These are phyloP conservation scores for Muschampia plurimacula DNA, from an alignment of 2,888 invertebrate species.

Conservation along the genomic window DNA sequence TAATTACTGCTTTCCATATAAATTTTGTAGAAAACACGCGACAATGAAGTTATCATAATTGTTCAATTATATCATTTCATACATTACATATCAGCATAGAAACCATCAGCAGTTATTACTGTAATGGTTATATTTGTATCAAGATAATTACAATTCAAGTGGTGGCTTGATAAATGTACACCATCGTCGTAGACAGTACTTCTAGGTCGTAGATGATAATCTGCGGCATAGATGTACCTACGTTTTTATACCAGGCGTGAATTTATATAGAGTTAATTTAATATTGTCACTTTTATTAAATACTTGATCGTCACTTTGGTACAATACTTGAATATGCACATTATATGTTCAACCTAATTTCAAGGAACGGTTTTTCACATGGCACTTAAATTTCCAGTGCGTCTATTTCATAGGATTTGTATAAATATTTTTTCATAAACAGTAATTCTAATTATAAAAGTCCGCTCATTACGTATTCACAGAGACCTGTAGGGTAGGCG, in stretches of 20 bases:
- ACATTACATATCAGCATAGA: conserved; percentile 25
- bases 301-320: too few relatives aligned
- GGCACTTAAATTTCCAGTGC: neutral
- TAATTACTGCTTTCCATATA: conserved; percentile 67
- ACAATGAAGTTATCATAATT: conserved; percentile 67
- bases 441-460: conserved; percentile 62
- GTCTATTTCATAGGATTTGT: conserved; percentile 23
- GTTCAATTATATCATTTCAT: conserved; percentile 64
- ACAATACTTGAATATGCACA: too few relatives aligned
- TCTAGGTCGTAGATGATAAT: neutral
- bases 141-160: conserved; percentile 12
- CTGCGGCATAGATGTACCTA: neutral
- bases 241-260: neutral
- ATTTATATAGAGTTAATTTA: too few relatives aligned
- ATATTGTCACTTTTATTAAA: too few relatives aligned
- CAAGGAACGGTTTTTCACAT: neutral
- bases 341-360: neutral
- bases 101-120: conserved; percentile 20
- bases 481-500: conserved; percentile 54
- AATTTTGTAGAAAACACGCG: conserved; percentile 62
- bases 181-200: neutral
- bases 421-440: conserved; percentile 40
- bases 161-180: neutral
- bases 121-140: conserved; percentile 32
- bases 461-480: conserved; percentile 67